Evolutionary conservation across 2,113 vertebrate genomes (phyloP).

Genomic region (Pterocles gutturalis): DNA sequence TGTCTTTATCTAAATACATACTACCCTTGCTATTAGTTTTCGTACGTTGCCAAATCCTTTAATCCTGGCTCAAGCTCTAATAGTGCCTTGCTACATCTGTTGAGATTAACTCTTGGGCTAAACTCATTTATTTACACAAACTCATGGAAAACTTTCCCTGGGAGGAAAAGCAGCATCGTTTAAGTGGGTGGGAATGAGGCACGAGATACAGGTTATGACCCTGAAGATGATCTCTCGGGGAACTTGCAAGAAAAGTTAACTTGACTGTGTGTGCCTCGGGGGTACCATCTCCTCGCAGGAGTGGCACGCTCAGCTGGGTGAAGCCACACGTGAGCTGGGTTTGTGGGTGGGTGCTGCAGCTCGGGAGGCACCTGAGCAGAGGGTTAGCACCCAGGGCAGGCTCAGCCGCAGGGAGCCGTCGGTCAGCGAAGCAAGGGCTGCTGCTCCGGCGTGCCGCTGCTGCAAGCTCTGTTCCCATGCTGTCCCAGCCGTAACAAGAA

Average conservation of each 20-base stretch:
- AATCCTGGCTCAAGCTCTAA: constrained; percentile 48
- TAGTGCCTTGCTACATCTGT: constrained; percentile 10
- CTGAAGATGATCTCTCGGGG: not conserved
- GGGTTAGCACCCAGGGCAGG: not conserved
- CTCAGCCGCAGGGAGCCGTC: fast-evolving
- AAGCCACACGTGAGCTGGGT: fast-evolving
- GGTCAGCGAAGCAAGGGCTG: no score
- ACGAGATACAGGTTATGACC: not conserved
- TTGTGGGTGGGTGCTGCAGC: not conserved
- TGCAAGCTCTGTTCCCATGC: not conserved
- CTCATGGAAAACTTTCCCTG: not conserved
- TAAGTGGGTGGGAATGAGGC: not conserved
- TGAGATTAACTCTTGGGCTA: constrained; percentile 39
- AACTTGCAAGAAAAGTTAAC: not conserved
- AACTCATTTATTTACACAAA: constrained; percentile 38
- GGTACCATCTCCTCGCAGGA: not conserved
- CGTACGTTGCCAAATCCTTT: constrained; percentile 23
- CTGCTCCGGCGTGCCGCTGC: not conserved
- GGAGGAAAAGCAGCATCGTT: not conserved
- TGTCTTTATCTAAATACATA: constrained; percentile 25
- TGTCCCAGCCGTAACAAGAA: not conserved
- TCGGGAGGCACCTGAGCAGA: not conserved
- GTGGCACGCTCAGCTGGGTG: not conserved
- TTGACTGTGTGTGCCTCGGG: no score
- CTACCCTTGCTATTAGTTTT: constrained; percentile 39